Conservation (phyloP, 2,113 vertebrate genomes). For the Ailurus styani region DNA sequence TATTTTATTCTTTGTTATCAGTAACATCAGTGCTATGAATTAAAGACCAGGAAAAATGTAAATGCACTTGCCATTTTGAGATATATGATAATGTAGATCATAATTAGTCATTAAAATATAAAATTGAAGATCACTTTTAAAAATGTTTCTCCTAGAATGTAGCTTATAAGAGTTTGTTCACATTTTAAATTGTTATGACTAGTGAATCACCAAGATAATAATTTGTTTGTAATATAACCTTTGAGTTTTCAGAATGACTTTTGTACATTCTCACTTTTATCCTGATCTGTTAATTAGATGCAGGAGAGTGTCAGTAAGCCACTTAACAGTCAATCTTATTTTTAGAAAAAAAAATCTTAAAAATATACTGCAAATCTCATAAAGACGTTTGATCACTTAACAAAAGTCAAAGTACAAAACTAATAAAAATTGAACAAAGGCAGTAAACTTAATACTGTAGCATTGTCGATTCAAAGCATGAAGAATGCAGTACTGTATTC, state of each 20-base stretch:
- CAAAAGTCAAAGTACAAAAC: neutral
- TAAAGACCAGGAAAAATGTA: neutral
- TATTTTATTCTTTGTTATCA: neutral
- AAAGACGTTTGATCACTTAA: neutral
- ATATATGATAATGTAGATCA: neutral
- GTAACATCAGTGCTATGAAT: neutral
- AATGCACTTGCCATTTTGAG: neutral
- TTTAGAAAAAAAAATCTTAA: neutral
- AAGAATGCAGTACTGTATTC: neutral
- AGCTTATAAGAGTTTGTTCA: neutral
- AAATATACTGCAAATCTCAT: neutral
- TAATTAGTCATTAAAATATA: neutral
- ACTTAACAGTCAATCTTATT: neutral
- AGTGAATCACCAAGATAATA: neutral
- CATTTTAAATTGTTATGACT: neutral
- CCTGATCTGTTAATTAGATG: conserved; percentile 47
- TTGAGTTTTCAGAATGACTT: conserved; percentile 26
- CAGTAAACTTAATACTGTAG: neutral
- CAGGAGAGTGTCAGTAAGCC: neutral
- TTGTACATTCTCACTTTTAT: conserved; percentile 15
- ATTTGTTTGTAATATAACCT: conserved; percentile 43
- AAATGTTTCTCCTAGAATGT: neutral
- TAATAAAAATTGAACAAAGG: neutral
- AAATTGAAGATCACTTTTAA: neutral
- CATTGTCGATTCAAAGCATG: neutral